Conservation (phyloP, 2,888 invertebrate genomes). For the Mycogona germanica region DNA sequence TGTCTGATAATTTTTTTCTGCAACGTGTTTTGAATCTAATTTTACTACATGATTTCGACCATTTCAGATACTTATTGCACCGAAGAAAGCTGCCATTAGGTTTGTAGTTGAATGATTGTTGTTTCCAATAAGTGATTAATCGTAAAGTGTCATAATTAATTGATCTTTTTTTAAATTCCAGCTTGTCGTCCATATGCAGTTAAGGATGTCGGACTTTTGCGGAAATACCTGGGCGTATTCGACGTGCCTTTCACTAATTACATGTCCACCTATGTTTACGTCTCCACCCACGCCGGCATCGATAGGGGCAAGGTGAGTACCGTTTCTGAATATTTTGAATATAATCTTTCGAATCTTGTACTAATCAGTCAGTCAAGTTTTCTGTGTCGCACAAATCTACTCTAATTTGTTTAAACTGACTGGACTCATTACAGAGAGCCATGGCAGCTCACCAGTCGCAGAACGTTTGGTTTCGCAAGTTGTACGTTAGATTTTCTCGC, state of each 20-base stretch:
- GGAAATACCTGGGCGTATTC: slow-evolving; percentile 67
- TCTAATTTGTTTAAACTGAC: too few species aligned
- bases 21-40: not conserved
- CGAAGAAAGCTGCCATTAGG: too few species aligned
- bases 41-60: not conserved
- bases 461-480: slow-evolving; percentile 82
- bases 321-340: not conserved
- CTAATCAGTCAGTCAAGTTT: not conserved
- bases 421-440: too few species aligned
- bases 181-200: slow-evolving; percentile 71
- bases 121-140: too few species aligned
- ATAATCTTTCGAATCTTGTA: not conserved
- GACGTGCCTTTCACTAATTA: slow-evolving; percentile 71
- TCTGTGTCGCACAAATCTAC: slow-evolving; percentile 28
- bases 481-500: slow-evolving; percentile 78
- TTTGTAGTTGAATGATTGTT: too few species aligned
- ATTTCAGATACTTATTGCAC: too few species aligned
- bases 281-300: slow-evolving; percentile 12
- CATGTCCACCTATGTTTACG: slow-evolving; percentile 22
- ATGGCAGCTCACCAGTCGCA: slow-evolving; percentile 85
- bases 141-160: not conserved
- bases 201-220: slow-evolving; percentile 68
- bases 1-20: not conserved
- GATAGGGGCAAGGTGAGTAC: slow-evolving; percentile 11
- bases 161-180: too few species aligned